Percentiles rank a stretch among this genome's conserved stretches.
These are phyloP conservation scores for Mastomys coucha DNA, from an alignment of 2,113 vertebrate genomes.

Conservation along the genomic window DNA sequence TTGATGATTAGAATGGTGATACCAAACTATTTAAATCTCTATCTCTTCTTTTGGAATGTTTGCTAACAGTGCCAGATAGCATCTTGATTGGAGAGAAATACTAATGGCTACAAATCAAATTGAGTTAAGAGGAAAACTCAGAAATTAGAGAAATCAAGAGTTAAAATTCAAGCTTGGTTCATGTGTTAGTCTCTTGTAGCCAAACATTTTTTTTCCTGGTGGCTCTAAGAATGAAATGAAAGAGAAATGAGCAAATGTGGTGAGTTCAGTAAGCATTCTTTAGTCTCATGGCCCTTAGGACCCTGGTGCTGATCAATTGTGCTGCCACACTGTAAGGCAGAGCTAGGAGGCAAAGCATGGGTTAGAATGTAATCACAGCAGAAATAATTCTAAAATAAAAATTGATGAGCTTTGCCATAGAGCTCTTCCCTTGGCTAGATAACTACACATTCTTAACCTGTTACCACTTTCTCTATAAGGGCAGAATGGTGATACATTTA, in stretches of 20 bases:
- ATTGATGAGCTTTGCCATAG: background rate
- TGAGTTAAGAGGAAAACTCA: conserved; percentile 3
- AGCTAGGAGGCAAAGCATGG: background rate
- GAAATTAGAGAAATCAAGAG: background rate
- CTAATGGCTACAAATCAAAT: conserved; percentile 28
- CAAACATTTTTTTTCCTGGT: background rate
- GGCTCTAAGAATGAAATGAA: background rate
- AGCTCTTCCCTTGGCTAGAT: background rate
- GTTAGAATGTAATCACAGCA: background rate
- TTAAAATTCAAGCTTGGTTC: conserved; percentile 33
- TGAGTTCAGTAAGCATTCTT: too few relatives aligned
- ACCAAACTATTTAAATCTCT: background rate
- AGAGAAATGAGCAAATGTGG: background rate
- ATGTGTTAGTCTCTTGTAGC: background rate
- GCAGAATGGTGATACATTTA: background rate
- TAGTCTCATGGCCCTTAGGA: background rate
- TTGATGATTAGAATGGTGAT: background rate
- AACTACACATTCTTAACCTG: background rate
- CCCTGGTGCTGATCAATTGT: background rate
- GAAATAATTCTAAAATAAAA: background rate
- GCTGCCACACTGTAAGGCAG: too few relatives aligned
- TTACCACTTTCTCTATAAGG: background rate
- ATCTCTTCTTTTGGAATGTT: background rate
- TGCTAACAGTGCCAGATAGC: conserved; percentile 13
- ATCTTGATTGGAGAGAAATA: background rate